Percentiles rank a stretch among this genome's conserved stretches.
Conservation (phyloP, 2,113 vertebrate genomes). For the Mionectes macconnelli region DNA sequence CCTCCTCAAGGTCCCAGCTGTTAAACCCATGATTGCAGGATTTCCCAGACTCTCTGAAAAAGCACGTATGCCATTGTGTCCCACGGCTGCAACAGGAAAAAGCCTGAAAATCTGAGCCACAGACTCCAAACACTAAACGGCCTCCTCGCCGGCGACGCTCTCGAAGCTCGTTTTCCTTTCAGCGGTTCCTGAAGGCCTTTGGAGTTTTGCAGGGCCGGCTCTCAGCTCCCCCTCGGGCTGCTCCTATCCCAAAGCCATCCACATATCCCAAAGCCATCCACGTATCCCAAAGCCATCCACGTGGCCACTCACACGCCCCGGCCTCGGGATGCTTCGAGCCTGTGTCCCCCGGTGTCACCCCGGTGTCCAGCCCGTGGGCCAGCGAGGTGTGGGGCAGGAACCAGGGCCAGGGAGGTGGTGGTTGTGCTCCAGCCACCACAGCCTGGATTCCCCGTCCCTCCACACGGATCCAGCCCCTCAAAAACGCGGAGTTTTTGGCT, state of each 20-base stretch:
- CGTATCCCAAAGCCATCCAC: not conserved
- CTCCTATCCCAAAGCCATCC: no score
- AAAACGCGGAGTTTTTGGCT: rapidly evolving
- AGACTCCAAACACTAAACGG: not conserved
- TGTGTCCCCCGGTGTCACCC: not conserved
- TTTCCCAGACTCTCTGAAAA: not conserved
- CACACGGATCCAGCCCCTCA: not conserved
- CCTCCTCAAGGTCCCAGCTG: conserved; percentile 40
- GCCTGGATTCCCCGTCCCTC: rapidly evolving
- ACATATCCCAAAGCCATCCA: not conserved
- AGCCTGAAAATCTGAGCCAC: not conserved
- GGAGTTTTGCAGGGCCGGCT: not conserved
- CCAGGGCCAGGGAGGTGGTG: rapidly evolving
- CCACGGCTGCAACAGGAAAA: not conserved
- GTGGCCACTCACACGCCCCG: not conserved
- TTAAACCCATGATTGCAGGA: conserved; percentile 10
- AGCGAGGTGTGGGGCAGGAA: not conserved
- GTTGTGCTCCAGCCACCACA: rapidly evolving
- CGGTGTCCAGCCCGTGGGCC: not conserved
- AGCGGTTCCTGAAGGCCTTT: not conserved
- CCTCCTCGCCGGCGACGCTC: not conserved
- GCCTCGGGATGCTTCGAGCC: not conserved
- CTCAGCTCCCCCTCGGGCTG: not conserved
- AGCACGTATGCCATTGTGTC: not conserved
- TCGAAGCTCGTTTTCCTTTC: not conserved